These are phyloP conservation scores for Xyrichtys novacula DNA, from an alignment of 2,797 vertebrate genomes.

Conservation along the genomic window DNA sequence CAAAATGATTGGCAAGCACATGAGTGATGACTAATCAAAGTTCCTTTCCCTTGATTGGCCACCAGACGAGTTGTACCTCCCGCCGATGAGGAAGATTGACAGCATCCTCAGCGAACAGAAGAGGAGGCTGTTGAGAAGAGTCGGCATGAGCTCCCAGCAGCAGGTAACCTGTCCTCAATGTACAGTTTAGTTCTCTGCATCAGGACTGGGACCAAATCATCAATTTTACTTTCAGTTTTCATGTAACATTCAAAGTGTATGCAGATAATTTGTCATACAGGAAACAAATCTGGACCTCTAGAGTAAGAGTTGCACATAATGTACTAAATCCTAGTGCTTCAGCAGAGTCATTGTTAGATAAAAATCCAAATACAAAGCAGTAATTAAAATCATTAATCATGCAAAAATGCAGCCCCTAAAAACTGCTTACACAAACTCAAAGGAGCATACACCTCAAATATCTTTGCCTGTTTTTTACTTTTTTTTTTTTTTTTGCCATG, in stretches of 20 bases:
- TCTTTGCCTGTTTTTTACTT: background rate
- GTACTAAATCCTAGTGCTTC: background rate
- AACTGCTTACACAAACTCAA: too few relatives aligned
- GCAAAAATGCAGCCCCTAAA: background rate
- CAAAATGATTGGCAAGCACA: conserved; percentile 55
- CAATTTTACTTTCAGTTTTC: background rate
- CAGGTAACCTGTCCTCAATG: conserved; percentile 81
- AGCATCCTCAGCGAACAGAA: conserved; percentile 94
- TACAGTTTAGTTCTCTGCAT: conserved; percentile 1
- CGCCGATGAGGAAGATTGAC: conserved; percentile 95
- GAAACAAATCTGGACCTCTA: background rate
- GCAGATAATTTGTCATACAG: background rate
- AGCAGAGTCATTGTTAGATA: too few relatives aligned
- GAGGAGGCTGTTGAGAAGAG: conserved; percentile 90
- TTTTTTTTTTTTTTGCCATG: too few relatives aligned
- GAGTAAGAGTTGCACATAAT: background rate
- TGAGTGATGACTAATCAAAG: conserved; percentile 61
- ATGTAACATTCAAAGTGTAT: background rate
- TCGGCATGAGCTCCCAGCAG: conserved; percentile 90
- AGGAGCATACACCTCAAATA: too few relatives aligned
- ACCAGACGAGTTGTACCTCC: conserved; percentile 93
- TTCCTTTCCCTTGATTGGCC: conserved; percentile 51
- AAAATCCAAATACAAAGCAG: too few relatives aligned
- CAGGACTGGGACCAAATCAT: background rate
- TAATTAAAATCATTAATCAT: background rate